Conservation (phyloP, 2,113 vertebrate species). For the Phaethornis superciliosus region DNA sequence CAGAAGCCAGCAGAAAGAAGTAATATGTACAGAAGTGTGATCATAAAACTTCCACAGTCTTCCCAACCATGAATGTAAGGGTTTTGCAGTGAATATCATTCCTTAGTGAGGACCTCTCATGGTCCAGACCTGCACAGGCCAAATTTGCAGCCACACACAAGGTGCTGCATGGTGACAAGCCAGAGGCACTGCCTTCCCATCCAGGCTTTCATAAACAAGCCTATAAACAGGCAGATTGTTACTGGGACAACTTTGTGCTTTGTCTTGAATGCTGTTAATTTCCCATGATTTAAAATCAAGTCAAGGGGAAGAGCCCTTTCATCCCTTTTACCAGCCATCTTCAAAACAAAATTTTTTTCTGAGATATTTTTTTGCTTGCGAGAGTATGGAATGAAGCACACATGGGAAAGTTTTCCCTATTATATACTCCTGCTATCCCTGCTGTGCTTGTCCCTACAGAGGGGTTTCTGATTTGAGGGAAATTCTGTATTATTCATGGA, state of each 20-base stretch:
- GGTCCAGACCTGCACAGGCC: accelerated
- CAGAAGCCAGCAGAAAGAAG: not conserved
- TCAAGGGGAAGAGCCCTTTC: not conserved
- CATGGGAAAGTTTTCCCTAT: not conserved
- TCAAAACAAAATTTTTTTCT: not conserved
- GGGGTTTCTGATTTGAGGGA: not conserved
- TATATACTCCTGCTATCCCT: not conserved
- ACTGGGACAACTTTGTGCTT: not conserved
- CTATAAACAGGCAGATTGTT: not conserved
- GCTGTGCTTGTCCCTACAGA: not conserved
- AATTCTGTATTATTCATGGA: not conserved
- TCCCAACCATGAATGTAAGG: not conserved
- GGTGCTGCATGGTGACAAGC: accelerated
- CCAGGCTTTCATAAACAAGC: not conserved
- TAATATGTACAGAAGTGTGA: accelerated
- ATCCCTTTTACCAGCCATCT: not conserved
- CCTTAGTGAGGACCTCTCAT: not conserved
- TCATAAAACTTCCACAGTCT: not conserved
- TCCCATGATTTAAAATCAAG: not conserved
- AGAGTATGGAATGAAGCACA: not conserved
- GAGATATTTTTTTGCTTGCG: not conserved
- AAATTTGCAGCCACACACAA: accelerated
- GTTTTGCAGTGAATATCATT: not conserved
- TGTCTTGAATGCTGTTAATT: not conserved
- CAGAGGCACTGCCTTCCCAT: not conserved